Evolutionary conservation across 2,888 invertebrate species (phyloP).

Genomic region (Cryptocephalus moraei): DNA sequence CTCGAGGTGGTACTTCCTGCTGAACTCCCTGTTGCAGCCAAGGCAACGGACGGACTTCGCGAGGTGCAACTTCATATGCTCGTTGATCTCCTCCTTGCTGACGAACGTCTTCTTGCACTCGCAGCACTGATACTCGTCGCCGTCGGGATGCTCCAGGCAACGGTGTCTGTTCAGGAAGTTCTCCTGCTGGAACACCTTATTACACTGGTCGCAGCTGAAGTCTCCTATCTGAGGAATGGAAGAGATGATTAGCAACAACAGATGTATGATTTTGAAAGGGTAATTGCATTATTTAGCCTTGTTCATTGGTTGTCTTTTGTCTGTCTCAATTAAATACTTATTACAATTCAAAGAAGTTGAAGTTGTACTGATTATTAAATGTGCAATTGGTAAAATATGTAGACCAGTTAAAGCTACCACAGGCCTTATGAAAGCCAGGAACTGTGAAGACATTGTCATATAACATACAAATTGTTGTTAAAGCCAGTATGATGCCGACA

Average conservation of each 20-base stretch:
- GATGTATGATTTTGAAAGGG: neutral
- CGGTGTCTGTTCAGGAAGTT: slow-evolving; percentile 56
- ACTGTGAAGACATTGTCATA: too few species aligned
- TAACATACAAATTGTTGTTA: too few species aligned
- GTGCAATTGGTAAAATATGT: too few species aligned
- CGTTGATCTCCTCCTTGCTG: slow-evolving; percentile 47
- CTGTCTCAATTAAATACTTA: too few species aligned
- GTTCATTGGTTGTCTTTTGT: too few species aligned
- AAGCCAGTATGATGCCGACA: too few species aligned
- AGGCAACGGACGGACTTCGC: slow-evolving; percentile 54
- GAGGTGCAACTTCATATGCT: slow-evolving; percentile 60
- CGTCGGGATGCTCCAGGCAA: slow-evolving; percentile 56
- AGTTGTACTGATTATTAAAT: too few species aligned
- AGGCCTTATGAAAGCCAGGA: too few species aligned
- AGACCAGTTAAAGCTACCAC: too few species aligned
- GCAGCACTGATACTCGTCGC: slow-evolving; percentile 49
- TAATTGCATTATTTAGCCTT: too few species aligned
- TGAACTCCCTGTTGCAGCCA: slow-evolving; percentile 61
- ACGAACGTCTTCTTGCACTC: slow-evolving; percentile 59
- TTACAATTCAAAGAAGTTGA: too few species aligned
- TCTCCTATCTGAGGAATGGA: slow-evolving; percentile 38
- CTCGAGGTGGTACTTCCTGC: slow-evolving; percentile 64
- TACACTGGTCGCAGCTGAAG: slow-evolving; percentile 50
- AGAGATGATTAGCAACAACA: neutral
- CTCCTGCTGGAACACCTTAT: slow-evolving; percentile 61